Evolutionary conservation across 1,140 invertebrate species (phyloP), one percentile per base, ranked within the genome.

Genomic region (Euborellia annulipes): DNA sequence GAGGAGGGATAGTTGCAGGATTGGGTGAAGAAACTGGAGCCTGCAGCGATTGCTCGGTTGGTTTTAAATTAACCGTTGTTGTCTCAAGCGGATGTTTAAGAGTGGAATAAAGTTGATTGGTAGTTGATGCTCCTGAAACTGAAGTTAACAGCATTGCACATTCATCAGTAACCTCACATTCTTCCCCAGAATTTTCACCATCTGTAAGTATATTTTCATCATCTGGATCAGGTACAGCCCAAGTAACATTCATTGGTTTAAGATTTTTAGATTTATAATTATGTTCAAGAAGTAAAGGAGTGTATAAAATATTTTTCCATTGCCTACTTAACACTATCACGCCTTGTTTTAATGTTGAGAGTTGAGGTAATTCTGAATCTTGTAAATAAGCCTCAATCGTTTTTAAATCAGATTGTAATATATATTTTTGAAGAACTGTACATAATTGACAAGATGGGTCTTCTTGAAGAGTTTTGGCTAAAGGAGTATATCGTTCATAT

Each of bases 281-380:
- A 58, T 90, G 84, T 55, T 94, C 87, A 41, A 91, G 70, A 27
- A 94, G 65, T 39, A 92, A 68, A 1, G 92, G 92, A 52, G 92
- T 94, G 58, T 95, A 94, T 2, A 97, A 65, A 3, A 90, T 84
- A 62, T 92, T 94, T 64, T 96, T 96, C 92, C 92, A 97, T 59
- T 96, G 90, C 2, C 91, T 73, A 55, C 87, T 92, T 16, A 96
- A 60, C 37, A 90, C 86, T 58, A 92, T 80, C 16, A 93, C 78
- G n/a, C 87, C 88, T 76, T 88, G 50, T 23, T 27, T 27, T n/a
- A 96, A 66, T 1, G 84, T 93, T 44, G 84, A 88, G 4, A 93
- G 65, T 42, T 85, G 79, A 9, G 92, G 91, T 32, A 93, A 69
- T 56, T 87, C 81, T 14, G 77, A 67, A 54, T 86, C 79, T 50